Evolutionary conservation across 2,797 vertebrate genomes (phyloP).

Genomic region (Babyrousa celebensis): DNA sequence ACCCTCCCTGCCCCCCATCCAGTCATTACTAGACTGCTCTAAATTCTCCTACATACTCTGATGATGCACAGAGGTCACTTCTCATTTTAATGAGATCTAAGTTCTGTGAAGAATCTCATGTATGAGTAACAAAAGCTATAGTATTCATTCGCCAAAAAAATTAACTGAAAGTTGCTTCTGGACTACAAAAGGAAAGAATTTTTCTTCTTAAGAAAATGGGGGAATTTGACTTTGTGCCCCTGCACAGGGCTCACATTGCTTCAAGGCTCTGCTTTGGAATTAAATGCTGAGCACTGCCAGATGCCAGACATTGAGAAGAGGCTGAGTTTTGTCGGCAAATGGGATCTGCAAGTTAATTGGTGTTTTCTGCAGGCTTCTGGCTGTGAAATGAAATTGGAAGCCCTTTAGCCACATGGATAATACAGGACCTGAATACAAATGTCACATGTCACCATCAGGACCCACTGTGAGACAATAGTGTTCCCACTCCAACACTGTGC

Average conservation of each 20-base stretch:
- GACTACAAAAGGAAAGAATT: slow-evolving; percentile 74
- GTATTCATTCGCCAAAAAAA: slow-evolving; percentile 82
- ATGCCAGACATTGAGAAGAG: slow-evolving; percentile 90
- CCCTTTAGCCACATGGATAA: slow-evolving; percentile 92
- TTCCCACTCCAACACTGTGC: slow-evolving; percentile 88
- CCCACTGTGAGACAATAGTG: slow-evolving; percentile 90
- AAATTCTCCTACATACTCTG: slow-evolving; percentile 74
- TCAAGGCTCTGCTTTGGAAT: slow-evolving; percentile 88
- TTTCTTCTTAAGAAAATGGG: slow-evolving; percentile 77
- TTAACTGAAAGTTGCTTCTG: slow-evolving; percentile 82
- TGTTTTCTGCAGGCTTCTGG: slow-evolving; percentile 92
- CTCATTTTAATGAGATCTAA: slow-evolving; percentile 25
- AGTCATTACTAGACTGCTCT: not conserved
- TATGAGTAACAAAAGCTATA: slow-evolving; percentile 58
- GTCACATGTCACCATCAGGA: slow-evolving; percentile 91
- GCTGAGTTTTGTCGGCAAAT: slow-evolving; percentile 91
- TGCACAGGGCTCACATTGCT: slow-evolving; percentile 83
- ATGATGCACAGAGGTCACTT: slow-evolving; percentile 74
- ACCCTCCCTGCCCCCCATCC: accelerated
- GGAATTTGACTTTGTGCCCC: slow-evolving; percentile 85
- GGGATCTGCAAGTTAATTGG: slow-evolving; percentile 93
- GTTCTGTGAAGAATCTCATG: slow-evolving; percentile 63
- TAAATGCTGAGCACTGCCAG: slow-evolving; percentile 89
- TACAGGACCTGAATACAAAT: slow-evolving; percentile 92
- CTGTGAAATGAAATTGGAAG: slow-evolving; percentile 94